Evolutionary conservation across 1,140 invertebrate species (phyloP), one percentile per base, ranked within the genome.

Genomic region (Pseudachorutes palmiensis): DNA sequence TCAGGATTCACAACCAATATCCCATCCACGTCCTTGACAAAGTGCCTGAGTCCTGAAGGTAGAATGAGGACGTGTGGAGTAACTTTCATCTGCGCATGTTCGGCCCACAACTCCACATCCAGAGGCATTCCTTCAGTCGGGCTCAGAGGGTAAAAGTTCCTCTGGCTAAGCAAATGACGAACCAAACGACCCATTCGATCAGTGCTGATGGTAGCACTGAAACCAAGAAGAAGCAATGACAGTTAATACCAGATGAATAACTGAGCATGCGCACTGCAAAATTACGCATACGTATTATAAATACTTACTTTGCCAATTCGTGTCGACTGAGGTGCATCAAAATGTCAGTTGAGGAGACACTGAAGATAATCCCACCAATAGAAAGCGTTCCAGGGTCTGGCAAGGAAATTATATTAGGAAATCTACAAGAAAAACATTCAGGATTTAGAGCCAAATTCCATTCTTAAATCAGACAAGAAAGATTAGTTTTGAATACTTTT

Each of bases 1-100:
- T 91, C 91, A 0, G 92, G 91, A 82, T 96, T 96, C 2, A 96
- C 78, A 9, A 90, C 85, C 26, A 92, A 78, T 72, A 87, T 89
- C 2, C 85, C 87, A 70, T 87, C 83, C 19, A 91, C 82, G 67
- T 87, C 88, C 82, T 89, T 91, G 51, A 88, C 82, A 78, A 94
- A 95, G 76, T 87, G 84, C 77, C 86, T 82, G 64, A 94, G 84
- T 76, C 90, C 87, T 12, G 92, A 94, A 1, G 92, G 92, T 69
- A 92, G 75, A 51, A 97, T 78, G 1, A 97, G 77, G 9, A 97
- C 71, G 76, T 96, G 90, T 1, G 92, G 92, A 58, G 85, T 85
- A 59, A 81, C 77, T 16, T 86, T 79, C 65, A 92, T 80, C 63
- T 83, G 81, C 14, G 83, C 84, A 76, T 86, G 82, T 69, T 84